Conservation (phyloP, 37 sponge, comb jelly and placozoan species). For the Haliclona indistincta region DNA sequence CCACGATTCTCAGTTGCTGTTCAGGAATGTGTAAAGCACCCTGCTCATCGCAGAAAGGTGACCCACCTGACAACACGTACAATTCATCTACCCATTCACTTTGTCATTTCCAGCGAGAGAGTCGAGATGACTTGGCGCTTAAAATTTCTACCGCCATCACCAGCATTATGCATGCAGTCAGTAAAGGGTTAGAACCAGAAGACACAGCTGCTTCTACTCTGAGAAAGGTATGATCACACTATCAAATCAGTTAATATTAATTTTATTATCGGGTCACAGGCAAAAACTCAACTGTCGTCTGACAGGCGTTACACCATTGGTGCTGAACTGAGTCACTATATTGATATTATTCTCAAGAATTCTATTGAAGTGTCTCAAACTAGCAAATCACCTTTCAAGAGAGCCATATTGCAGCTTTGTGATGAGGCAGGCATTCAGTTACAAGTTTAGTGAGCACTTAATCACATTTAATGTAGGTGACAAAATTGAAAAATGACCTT, state of each 20-base stretch:
- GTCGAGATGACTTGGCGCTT: neutral
- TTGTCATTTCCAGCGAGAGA: neutral
- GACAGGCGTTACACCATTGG: conserved; percentile 42
- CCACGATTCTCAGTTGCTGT: conserved; percentile 59
- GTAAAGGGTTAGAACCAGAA: neutral
- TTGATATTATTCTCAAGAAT: conserved; percentile 68
- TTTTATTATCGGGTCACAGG: too few relatives aligned
- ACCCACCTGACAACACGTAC: neutral
- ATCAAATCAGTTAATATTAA: too few relatives aligned
- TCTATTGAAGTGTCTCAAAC: conserved; percentile 78
- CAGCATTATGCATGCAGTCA: conserved; percentile 44
- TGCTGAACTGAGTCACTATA: conserved; percentile 62
- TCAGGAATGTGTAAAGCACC: conserved; percentile 72
- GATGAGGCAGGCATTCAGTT: conserved; percentile 61
- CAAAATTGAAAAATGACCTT: too few relatives aligned
- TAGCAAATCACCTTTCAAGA: conserved; percentile 52
- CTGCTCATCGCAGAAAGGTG: neutral
- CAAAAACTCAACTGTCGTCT: neutral
- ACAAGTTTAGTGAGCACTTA: too few relatives aligned
- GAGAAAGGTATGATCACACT: too few relatives aligned
- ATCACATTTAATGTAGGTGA: too few relatives aligned
- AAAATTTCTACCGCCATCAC: conserved; percentile 22
- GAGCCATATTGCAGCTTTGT: conserved; percentile 47
- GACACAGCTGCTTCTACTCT: conserved; percentile 3
- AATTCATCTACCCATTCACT: neutral